These are phyloP conservation scores for Ploceus nigricollis DNA, from an alignment of 2,113 vertebrate species.

Conservation along the genomic window DNA sequence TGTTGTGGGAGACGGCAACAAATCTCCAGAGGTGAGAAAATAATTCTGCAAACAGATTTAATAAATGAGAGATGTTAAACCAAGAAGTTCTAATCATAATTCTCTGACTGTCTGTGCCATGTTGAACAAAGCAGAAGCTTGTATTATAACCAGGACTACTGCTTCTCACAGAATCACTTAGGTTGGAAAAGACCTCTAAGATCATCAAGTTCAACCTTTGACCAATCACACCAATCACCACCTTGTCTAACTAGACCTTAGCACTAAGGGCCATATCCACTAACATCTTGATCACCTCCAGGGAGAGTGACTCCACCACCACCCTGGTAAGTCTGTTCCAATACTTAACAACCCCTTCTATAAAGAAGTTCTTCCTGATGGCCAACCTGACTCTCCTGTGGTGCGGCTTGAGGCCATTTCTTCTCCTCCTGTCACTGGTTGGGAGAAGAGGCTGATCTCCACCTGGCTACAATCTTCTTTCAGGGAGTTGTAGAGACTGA, in stretches of 20 bases:
- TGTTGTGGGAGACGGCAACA: neutral
- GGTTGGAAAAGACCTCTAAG: neutral
- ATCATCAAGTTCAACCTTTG: neutral
- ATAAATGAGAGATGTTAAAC: neutral
- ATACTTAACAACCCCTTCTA: neutral
- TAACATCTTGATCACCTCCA: neutral
- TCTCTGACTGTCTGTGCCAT: neutral
- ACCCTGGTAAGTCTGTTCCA: neutral
- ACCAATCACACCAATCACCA: too few species aligned
- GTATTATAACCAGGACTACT: neutral
- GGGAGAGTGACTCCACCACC: neutral
- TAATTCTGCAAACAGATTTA: neutral
- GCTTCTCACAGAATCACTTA: neutral
- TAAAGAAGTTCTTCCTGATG: neutral
- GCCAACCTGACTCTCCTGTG: neutral
- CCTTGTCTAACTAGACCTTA: neutral
- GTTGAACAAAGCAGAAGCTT: neutral
- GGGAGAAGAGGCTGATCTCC: neutral
- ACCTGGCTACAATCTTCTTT: neutral
- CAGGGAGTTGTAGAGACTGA: neutral
- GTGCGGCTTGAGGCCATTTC: neutral
- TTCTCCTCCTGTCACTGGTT: neutral
- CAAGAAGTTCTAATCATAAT: neutral
- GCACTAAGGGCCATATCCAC: neutral
- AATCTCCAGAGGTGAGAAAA: neutral